Evolutionary conservation across 2,797 vertebrate genomes (phyloP).

Genomic region (Lacerta viridis): DNA sequence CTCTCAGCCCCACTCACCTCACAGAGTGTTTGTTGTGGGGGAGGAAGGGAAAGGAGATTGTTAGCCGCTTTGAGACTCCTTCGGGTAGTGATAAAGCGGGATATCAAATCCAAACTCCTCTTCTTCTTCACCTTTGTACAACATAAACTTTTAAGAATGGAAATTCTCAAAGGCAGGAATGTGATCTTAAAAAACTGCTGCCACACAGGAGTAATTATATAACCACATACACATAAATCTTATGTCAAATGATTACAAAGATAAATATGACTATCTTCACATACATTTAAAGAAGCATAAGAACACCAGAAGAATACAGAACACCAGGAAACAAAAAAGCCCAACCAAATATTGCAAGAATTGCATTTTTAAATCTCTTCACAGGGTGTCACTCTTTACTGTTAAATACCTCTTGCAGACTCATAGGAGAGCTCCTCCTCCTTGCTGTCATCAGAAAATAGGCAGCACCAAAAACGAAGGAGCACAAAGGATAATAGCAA

Average conservation of each 20-base stretch:
- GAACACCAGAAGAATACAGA: neutral
- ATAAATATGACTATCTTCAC: neutral
- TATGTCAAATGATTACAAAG: neutral
- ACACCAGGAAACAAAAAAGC: neutral
- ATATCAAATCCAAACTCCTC: too few relatives aligned
- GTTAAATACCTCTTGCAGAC: conserved; percentile 10
- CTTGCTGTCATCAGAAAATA: conserved; percentile 11
- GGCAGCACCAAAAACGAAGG: conserved; percentile 28
- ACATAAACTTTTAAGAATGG: neutral
- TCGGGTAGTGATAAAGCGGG: too few relatives aligned
- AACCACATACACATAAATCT: neutral
- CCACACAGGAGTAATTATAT: neutral
- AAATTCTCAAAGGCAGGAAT: neutral
- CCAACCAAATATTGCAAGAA: neutral
- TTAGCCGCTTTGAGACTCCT: too few relatives aligned
- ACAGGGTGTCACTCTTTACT: conserved; percentile 38
- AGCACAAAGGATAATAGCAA: conserved; percentile 10
- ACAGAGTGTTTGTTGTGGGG: too few relatives aligned
- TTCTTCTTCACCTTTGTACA: neutral
- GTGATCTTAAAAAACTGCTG: neutral
- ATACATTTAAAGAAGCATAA: neutral
- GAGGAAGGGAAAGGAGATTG: too few relatives aligned
- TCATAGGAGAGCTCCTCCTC: conserved; percentile 16
- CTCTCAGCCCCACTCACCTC: too few relatives aligned
- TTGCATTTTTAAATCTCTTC: conserved; percentile 32